Base-by-base conservation (phyloP, 2,113 vertebrate species). In the Mohoua ochrocephala region DNA sequence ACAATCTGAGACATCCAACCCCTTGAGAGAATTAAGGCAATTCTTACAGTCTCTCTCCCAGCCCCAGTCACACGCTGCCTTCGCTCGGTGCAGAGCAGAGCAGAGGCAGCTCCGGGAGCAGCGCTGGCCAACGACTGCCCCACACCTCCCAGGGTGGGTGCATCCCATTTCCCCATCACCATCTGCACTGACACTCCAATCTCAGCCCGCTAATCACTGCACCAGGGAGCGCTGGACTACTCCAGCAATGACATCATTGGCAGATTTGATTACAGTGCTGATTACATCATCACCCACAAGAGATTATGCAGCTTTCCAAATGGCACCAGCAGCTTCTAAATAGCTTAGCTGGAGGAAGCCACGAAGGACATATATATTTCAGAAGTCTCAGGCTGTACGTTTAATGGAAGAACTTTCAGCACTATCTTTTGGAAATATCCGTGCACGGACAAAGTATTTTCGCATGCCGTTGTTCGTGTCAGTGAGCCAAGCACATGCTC, bases 61-160 rank as follows among this genome's bases (percentile, higher is more conserved):
- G 35, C 21, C 59, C 27, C 44, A 28, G 22, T 0, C 33, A 16
- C 54, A 23, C 0, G 0, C 10, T 60, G 53, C 50, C 42, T 44
- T 41, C 0, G 0, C 37, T 0, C 1, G 3, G 56, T 2, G 1
- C 0, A 1, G 42, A 50, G 74, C 65, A 45, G n/a, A n/a, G n/a
- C n/a, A n/a, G 60, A 54, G 57, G 39, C 53, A 84, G 81, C 27
- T 50, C 73, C 19, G 10, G 50, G 30, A 77, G 37, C 65, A 54
- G 8, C 0, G 2, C 44, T 33, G 81, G 35, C 49, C 54, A 10
- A 42, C 13, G 35, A 19, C 11, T 1, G 22, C 27, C 33, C 28
- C 24, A 0, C 30, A 15, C 14, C 44, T 63, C 53, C 50, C 7
- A 0, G 12, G 3, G 15, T 4, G 49, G 52, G 41, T 1, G 60